Base-by-base conservation (phyloP, 1,140 invertebrate genomes). In the Chironomus tepperi region DNA sequence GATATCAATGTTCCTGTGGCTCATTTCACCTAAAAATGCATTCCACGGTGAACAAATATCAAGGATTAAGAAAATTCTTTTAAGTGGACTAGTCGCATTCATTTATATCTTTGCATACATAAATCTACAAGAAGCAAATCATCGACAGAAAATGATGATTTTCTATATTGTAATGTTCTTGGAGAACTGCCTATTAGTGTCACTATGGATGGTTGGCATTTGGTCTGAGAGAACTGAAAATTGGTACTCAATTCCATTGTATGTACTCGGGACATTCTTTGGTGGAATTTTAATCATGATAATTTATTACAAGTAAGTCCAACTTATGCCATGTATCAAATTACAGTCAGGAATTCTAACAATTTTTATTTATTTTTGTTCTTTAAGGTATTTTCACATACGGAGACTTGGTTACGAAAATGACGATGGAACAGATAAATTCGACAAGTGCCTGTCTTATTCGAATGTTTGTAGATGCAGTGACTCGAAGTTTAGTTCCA, bases 151-250 rank as follows among this genome's bases (percentile, higher is more conserved):
- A 83, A 92, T 93, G 89, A 86, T 89, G 10, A 92, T 92, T 74
- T 97, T 93, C 85, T 96, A 96, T 83, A 86, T 91, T n/a, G 93
- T 95, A 42, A 95, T 96, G 93, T 89, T 94, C 80, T 83, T 95
- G 67, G 95, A 97, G 84, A 96, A 96, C 81, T 87, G 86, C 75
- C 84, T 95, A 42, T 81, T 93, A 5, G 87, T 94, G 77, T 67
- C 88, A 84, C 78, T 92, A 79, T 84, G 89, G 91, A 73, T 93
- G 87, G 89, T 84, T 87, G 83, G 85, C 75, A 79, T 85, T 75
- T 83, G 83, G 81, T 76, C 78, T 16, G 75, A 78, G 12, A 77
- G 77, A 72, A 79, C 81, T 0, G 19, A 75, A 21, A 75, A 80
- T 74, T 83, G 81, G 82, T 78, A 81, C 75, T 73, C 77, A 15